Evolutionary conservation across 2,113 vertebrate genomes (phyloP), one percentile per base, ranked within the genome.

Genomic region (Plotosus lineatus): DNA sequence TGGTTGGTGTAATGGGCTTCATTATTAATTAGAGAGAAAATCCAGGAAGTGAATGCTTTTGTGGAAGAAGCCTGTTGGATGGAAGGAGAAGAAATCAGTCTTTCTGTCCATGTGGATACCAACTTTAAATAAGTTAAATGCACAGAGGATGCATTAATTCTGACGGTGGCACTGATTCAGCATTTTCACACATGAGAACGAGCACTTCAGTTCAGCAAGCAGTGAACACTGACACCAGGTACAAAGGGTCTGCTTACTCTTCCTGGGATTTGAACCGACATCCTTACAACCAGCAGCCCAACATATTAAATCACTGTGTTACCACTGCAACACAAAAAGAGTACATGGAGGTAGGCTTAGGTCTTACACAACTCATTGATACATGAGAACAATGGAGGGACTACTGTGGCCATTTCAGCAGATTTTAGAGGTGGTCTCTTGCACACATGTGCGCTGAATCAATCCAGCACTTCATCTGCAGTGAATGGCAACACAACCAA

Each of bases 1-100:
- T 81, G 50, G 81, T 36, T 69, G 53, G 23, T 46, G 48, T 38
- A 81, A 84, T 78, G 3, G 23, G 33, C 38, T 38, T 73, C n/a
- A 60, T 7, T 60, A 7, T 11, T 42, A 31, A 14, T 12, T 17
- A 74, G 50, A n/a, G 46, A 74, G 65, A 23, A 69, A 48, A 36
- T 28, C 51, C 65, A 26, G 31, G 58, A 76, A 80, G 65, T 28
- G 40, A n/a, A 6, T 28, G 36, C 53, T 53, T 17, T 8, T 50
- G 12, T 60, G 3, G 81, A 66, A 11, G 14, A 31, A 55, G n/a
- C 31, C 74, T 3, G 55, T 6, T 77, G 11, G 71, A 74, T n/a
- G 14, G 60, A 15, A n/a, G 69, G 51, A 23, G 77, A 55, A 33
- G 23, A 71, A 38, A 51, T 71, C 15, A 2, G 23, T 26, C 71